Evolutionary conservation across 2,888 invertebrate genomes (phyloP), one percentile per base, ranked within the genome.

Genomic region (Atrina japonica): DNA sequence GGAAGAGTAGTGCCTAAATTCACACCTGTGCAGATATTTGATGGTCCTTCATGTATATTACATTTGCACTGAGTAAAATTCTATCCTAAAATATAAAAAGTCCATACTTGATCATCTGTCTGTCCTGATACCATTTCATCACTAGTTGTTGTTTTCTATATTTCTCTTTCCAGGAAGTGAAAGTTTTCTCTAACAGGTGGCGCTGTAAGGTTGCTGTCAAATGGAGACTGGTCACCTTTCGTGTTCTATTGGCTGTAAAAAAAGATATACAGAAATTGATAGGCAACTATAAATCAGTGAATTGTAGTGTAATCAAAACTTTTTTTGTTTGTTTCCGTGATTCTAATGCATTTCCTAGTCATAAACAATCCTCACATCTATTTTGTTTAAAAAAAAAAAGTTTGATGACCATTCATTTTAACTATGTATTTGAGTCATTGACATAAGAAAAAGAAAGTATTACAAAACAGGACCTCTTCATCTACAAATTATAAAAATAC

Each of bases 121-220:
- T 58, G 1, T 52, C 45, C 52, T 80, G 53, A 65, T 74, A 75
- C 74, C 74, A 75, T 30, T 70, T 66, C n/a, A 70, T 63, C 16
- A 76, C 71, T 43, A 50, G 49, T 16, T 53, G 59, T 11, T 70
- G 77, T 69, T 77, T 79, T 27, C 70, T 52, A 40, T 74, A 68
- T 23, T 77, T 69, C 5, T 52, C 30, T 52, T 70, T 75, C 81
- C 81, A 81, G n/a, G 49, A 55, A 18, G 41, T 41, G 41, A 81
- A 81, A 66, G 77, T 77, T 40, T 60, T 70, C 5, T 59, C 49
- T 41, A 81, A 65, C 7, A 76, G 67, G 52, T 76, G 66, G 14
- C 45, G 63, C 29, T 77, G 64, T 55, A 65, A 66, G 11, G 49
- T 68, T 49, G 53, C 27, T 2, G 50, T 50, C 6, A 81, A 55